Base-by-base conservation (phyloP, 2,113 vertebrate genomes). In the Brachirus orientalis region DNA sequence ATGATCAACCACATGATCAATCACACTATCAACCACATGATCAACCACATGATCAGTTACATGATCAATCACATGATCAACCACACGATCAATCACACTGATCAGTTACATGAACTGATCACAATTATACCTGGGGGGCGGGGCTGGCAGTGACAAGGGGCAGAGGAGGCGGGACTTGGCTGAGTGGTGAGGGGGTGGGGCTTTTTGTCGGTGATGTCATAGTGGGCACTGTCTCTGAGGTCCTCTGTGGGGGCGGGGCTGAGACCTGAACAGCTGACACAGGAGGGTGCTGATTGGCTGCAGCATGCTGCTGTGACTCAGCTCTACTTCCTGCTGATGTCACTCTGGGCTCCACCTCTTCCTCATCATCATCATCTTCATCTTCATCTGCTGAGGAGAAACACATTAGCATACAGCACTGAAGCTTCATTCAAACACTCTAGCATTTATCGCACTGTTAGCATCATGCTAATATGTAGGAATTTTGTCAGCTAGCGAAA, bases 261-360 rank as follows among this genome's bases (percentile, higher is more conserved):
- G 50, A 51, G 2, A 58, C 38, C n/a, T 54, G 64, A 52, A 35
- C 52, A 35, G 63, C 69, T 4, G 58, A n/a, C 13, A 48, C 19
- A 17, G 63, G 72, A 28, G 67, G 61, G 18, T 52, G 71, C 67
- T 90, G 89, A 72, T 75, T 19, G 68, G n/a, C 43, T 22, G 65
- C 90, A 0, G 91, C 85, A 0, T n/a, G 64, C 7, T n/a, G 55
- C 56, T 55, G 54, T 1, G 54, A 19, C 33, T 79, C 80, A 8
- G 28, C 8, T 18, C 7, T 65, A 54, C 63, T 67, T 46, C 53
- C 3, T 37, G 50, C 18, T 16, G 65, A 20, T 59, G 7, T 14
- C 79, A 88, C 90, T 40, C 74, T 90, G 40, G 83, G 84, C 45
- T 84, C 92, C 51, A 8, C 81, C 8, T 85, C 90, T 7, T 91